A percentile compares a stretch with the other conserved stretches of the same genome.
phyloP scores from a whole-genome alignment of 2,888 invertebrate species.

The Apeira syringaria region DNA sequence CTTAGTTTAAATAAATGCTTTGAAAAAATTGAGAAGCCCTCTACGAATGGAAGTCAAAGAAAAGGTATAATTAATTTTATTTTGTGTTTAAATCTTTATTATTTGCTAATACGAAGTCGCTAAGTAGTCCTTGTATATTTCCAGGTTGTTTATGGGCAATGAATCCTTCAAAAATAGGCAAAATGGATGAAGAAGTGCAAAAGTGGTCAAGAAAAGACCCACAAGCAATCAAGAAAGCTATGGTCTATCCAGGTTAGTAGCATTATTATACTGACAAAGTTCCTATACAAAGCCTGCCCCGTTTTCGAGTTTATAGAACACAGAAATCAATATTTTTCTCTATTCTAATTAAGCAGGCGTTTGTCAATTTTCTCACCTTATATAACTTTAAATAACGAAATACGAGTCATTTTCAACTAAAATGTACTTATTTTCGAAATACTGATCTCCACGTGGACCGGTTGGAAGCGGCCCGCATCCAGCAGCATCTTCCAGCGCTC shows the following conservation, averaged over 20 bases:
- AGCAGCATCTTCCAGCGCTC: too few relatives aligned
- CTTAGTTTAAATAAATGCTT: constrained; percentile 99
- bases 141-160: constrained; percentile 97
- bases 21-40: constrained; percentile 98
- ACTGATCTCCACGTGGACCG: too few relatives aligned
- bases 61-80: constrained; percentile 77
- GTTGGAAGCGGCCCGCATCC: too few relatives aligned
- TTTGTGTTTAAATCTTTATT: neutral
- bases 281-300: too few relatives aligned
- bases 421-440: too few relatives aligned
- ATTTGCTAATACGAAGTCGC: neutral
- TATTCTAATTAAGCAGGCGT: too few relatives aligned
- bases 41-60: constrained; percentile 92
- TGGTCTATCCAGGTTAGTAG: constrained; percentile 93
- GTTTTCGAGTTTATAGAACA: too few relatives aligned
- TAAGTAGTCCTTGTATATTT: constrained; percentile 18
- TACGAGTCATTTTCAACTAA: too few relatives aligned
- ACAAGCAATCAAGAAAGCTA: constrained; percentile 94
- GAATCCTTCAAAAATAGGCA: constrained; percentile 96
- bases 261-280: too few relatives aligned
- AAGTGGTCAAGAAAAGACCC: constrained; percentile 99
- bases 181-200: constrained; percentile 99
- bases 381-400: too few relatives aligned
- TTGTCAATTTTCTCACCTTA: too few relatives aligned
- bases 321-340: too few relatives aligned